Evolutionary conservation across 2,888 invertebrate species (phyloP).

Genomic region (Chalcis sispes): DNA sequence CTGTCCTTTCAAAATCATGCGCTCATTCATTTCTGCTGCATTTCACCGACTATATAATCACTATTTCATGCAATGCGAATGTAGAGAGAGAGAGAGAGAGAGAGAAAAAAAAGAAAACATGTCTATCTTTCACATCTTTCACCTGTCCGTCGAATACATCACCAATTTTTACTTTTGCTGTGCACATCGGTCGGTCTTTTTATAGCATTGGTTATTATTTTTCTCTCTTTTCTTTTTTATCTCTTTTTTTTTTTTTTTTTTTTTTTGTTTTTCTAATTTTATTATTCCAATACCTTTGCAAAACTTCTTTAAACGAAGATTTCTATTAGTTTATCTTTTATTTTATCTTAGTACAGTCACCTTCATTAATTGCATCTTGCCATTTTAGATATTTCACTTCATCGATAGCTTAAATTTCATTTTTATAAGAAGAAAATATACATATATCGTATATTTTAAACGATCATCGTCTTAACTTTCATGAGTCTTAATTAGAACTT

Average conservation of each 20-base stretch:
- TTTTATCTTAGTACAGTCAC: conserved; percentile 28
- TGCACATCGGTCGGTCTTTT: conserved; percentile 67
- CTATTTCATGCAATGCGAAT: conserved; percentile 44
- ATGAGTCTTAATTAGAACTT: conserved; percentile 42
- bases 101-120: conserved; percentile 16
- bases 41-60: conserved; percentile 53
- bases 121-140: conserved; percentile 34
- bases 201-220: conserved; percentile 16
- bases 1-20: conserved; percentile 51
- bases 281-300: conserved; percentile 12
- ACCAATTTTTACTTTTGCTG: conserved; percentile 62
- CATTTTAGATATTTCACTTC: conserved; percentile 43
- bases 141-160: conserved; percentile 22
- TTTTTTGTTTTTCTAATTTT: conserved; percentile 11
- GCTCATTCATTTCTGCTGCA: conserved; percentile 59
- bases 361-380: conserved; percentile 46
- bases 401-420: conserved; percentile 22
- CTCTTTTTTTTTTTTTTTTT: conserved; percentile 10
- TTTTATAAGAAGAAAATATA: conserved; percentile 8
- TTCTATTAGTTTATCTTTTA: conserved; percentile 25
- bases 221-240: conserved; percentile 13
- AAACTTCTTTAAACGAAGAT: conserved; percentile 46
- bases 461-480: conserved; percentile 28
- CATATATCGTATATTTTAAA: conserved; percentile 9
- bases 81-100: conserved; percentile 21